Percentiles rank a stretch among this genome's conserved stretches.
Evolutionary conservation across 2,888 invertebrate species (phyloP).

Genomic region (Laspeyria flexula): DNA sequence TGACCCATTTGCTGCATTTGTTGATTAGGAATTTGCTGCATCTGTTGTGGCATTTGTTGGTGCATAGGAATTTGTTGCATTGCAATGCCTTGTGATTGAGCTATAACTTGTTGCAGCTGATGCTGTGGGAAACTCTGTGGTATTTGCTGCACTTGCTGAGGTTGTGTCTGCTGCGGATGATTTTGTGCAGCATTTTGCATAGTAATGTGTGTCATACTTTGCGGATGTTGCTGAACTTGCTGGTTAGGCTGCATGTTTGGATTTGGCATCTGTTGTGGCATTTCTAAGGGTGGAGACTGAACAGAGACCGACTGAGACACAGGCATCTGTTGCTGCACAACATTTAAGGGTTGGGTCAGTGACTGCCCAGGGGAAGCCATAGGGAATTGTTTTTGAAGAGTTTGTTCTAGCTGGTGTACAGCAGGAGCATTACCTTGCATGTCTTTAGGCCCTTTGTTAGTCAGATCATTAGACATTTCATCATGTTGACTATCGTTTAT

Average conservation of each 20-base stretch:
- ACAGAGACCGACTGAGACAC: conserved; percentile 78
- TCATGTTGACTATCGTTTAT: conserved; percentile 83
- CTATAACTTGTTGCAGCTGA: conserved; percentile 82
- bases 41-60: conserved; percentile 83
- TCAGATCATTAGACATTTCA: conserved; percentile 80
- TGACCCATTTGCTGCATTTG: conserved; percentile 84
- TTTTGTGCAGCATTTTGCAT: conserved; percentile 76
- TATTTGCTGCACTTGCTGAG: conserved; percentile 82
- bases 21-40: conserved; percentile 83
- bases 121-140: conserved; percentile 85
- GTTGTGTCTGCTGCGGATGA: conserved; percentile 73
- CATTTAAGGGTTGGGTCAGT: conserved; percentile 78
- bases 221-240: conserved; percentile 81
- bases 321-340: conserved; percentile 79
- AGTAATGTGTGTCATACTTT: conserved; percentile 83
- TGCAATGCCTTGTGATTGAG: conserved; percentile 79
- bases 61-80: conserved; percentile 85
- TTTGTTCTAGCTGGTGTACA: conserved; percentile 81
- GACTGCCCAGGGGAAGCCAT: conserved; percentile 84
- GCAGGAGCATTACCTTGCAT: conserved; percentile 75
- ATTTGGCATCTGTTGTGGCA: conserved; percentile 81
- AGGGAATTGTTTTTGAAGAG: conserved; percentile 81
- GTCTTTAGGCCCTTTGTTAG: conserved; percentile 80
- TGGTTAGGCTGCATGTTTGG: conserved; percentile 74
- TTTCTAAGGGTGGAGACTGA: conserved; percentile 82